These are phyloP conservation scores for Tichodroma muraria DNA, from an alignment of 2,113 vertebrate species.

Conservation along the genomic window DNA sequence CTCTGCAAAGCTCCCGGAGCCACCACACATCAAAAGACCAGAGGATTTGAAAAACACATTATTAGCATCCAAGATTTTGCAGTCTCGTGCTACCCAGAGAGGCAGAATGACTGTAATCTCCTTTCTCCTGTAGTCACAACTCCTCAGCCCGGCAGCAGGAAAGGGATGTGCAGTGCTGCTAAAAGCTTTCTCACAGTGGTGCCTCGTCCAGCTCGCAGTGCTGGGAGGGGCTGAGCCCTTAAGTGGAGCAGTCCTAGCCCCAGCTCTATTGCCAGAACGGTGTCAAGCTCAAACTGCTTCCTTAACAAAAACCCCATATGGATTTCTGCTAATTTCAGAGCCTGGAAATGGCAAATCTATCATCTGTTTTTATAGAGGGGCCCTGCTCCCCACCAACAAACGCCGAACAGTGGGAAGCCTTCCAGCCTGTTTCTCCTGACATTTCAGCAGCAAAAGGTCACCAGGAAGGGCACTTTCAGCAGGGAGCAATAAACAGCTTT, in stretches of 20 bases:
- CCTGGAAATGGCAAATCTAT: slow-evolving; percentile 49
- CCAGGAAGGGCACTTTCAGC: slow-evolving; percentile 25
- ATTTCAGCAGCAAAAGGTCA: slow-evolving; percentile 61
- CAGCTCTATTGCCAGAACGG: background rate
- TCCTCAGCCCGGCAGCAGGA: background rate
- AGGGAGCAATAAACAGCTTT: slow-evolving; percentile 55
- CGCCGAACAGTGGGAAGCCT: background rate
- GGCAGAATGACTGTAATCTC: background rate
- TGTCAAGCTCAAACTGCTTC: background rate
- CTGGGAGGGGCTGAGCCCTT: background rate
- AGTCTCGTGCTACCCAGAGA: background rate
- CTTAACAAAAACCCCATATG: background rate
- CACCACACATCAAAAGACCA: background rate
- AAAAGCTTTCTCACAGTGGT: background rate
- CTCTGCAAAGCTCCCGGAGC: background rate
- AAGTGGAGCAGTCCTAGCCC: background rate
- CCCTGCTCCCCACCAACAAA: background rate
- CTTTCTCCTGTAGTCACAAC: background rate
- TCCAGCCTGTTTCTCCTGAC: slow-evolving; percentile 45
- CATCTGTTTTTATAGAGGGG: background rate
- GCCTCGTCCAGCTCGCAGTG: background rate
- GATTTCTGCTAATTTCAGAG: slow-evolving; percentile 13
- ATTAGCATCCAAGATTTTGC: background rate
- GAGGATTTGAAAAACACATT: background rate
- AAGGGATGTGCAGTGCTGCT: background rate